Evolutionary conservation across 2,888 invertebrate species (phyloP), one percentile per base, ranked within the genome.

Genomic region (Cremastobaeus sp.): DNA sequence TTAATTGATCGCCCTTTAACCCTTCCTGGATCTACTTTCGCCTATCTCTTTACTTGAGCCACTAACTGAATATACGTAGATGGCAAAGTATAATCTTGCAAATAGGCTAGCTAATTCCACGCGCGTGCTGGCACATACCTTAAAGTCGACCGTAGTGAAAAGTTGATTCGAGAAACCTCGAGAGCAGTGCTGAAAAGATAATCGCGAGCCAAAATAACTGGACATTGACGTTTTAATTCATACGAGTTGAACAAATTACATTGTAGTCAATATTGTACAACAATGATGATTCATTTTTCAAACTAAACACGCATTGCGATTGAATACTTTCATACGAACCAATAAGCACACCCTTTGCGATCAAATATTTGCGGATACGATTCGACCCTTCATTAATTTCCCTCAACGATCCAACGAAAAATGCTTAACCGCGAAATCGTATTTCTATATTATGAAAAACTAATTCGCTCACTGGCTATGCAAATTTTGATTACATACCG

Each of bases 1-100:
- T 70, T 74, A 74, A 74, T 70, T 70, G 70, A 74, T 66, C 60
- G 55, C 74, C 68, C 64, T 57, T 62, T 68, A 62, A 69, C 73
- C 52, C 68, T 30, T 32, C 48, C 30, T 37, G 43, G 35, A 28
- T 62, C 48, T 62, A 57, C 52, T 60, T 57, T 54, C 32, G 11
- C 64, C 57, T 47, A 57, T 73, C 55, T 62, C 57, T 45, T 47
- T 45, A 45, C 68, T 64, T 73, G 57, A 66, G 48, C 50, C 47
- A 47, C 64, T 69, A 48, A 68, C 62, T 47, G 59, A 65, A 69
- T 69, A 59, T 69, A 64, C 59, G 54, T 39, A 35, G 43, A 50
- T 45, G 45, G 43, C 57, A 20, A 41, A 52, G 48, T 60, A 60
- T 65, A 74, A 74, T 74, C 74, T 69, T 69, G 48, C 74, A 69